Base-by-base conservation (phyloP, 2,113 vertebrate species). In the Hypanus sabinus region DNA sequence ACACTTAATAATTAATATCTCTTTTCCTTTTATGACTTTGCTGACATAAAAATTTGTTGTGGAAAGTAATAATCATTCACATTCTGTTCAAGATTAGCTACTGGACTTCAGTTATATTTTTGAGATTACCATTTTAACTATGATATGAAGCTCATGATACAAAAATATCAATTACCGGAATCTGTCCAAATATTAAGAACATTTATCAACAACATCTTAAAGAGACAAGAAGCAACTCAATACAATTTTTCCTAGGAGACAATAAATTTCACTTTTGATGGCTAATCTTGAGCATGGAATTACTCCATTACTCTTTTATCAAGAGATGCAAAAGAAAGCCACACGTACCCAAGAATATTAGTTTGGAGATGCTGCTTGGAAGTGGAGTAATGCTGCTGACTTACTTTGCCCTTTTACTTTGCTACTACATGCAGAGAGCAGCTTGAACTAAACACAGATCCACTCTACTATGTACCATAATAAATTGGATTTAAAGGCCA, bases 401-500 rank as follows among this genome's bases (percentile, higher is more conserved):
- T 36, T 80, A 38, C 79, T 81, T 46, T 22, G 33, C 55, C 9
- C 22, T 85, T 85, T 85, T 60, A 27, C 81, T 85, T 57, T 85
- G 10, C 24, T 60, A 27, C 81, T 60, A 11, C 57, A 27, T 27
- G 20, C 46, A 85, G 81, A 14, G 46, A 30, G 46, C 24, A 85
- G 57, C 12, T 8, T 85, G 11, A 55, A 57, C 24, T 36, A 33
- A 79, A 10, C 76, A 79, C 76, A 79, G 76, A 79, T 14, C 76
- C n/a, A 60, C 55, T 85, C 81, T 46, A 46, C 3, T 60, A 10
- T 60, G 24, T 60, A 27, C 46, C 57, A 83, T 22, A 83, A 83
- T 55, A 83, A 83, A 83, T 83, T 83, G 80, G 80, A 83, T 83
- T 57, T 83, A 57, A 83, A 83, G 80, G 22, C 80, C 80, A 55